Base-by-base conservation (phyloP, 1,140 invertebrate genomes). In the Pseudomyrmex pallidus region DNA sequence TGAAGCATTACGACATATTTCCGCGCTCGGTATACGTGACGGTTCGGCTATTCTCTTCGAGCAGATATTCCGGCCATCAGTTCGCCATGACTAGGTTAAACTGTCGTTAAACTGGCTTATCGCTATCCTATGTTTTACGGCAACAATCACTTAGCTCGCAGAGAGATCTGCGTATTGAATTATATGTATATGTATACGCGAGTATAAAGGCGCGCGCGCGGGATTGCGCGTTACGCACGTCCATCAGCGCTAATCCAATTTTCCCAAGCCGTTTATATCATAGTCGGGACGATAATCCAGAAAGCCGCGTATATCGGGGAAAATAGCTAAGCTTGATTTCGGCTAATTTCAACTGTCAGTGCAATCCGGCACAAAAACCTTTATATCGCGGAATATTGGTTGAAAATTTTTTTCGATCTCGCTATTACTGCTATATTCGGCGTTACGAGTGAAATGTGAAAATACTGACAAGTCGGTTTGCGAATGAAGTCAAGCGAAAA, bases 401-500 rank as follows among this genome's bases (percentile, higher is more conserved):
- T 35, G 35, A 35, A 12, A 52, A 12, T 20, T 64, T 70, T 77
- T 74, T 76, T 52, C 35, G 35, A 35, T 50, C 20, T 17, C 20
- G 54, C 13, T 12, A 66, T 13, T n/a, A 44, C 13, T 10, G 15
- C 44, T 52, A 25, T 52, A 25, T 70, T 46, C 44, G 44, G 66
- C 56, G 10, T 77, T 1, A 10, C 48, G 25, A 52, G 46, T 10
- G 22, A 78, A 78, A 78, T 17, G 76, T 35, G 76, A 70, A 80
- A 80, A 80, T 59, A 72, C 44, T 70, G 66, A 80, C 76, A 72
- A 59, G 66, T 70, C 54, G 66, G 12, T 48, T 80, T 56, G 76
- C 64, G 76, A 35, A 35, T 15, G 66, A 70, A 80, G 66, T 80
- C 76, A 80, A 80, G 57, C 66, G 76, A 54, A 70, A 70, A 72